Evolutionary conservation across 2,888 invertebrate species (phyloP).

Genomic region (Sisyra terminalis): DNA sequence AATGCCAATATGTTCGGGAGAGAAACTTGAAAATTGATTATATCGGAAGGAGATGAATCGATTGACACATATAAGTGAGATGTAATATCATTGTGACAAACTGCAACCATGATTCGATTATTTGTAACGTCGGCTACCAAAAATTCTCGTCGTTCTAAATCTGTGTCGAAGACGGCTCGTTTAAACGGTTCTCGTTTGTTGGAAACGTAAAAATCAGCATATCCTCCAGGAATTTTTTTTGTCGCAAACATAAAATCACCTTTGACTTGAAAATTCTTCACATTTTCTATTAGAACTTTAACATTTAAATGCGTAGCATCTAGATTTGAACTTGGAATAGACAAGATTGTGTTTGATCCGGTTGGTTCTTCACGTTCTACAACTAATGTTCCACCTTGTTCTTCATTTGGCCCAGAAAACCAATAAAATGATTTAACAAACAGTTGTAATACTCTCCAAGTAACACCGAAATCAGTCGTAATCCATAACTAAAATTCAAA

Average conservation of each 20-base stretch:
- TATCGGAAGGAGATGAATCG: constrained; percentile 31
- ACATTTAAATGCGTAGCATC: constrained; percentile 18
- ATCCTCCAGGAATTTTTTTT: constrained; percentile 20
- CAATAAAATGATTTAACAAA: constrained; percentile 68
- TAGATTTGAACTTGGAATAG: constrained; percentile 9
- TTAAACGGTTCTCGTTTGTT: constrained; percentile 54
- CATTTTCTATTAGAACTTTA: constrained; percentile 39
- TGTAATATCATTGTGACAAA: constrained; percentile 53
- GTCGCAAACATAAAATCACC: constrained; percentile 78
- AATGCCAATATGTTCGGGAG: constrained; percentile 67
- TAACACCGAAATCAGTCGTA: constrained; percentile 56
- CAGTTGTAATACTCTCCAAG: constrained; percentile 50
- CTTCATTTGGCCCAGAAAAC: constrained; percentile 36
- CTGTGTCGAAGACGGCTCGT: constrained; percentile 59
- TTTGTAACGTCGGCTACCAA: constrained; percentile 74
- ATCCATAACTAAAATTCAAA: constrained; percentile 47
- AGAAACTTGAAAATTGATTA: constrained; percentile 57
- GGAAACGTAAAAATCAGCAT: constrained; percentile 51
- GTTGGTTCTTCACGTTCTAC: constrained; percentile 51
- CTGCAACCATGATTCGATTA: constrained; percentile 64
- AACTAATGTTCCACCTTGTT: constrained; percentile 32
- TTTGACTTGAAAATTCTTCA: constrained; percentile 67
- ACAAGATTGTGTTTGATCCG: constrained; percentile 35
- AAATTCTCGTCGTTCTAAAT: constrained; percentile 46
- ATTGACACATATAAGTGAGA: constrained; percentile 74